These are phyloP conservation scores for Aproaerema taeniolella DNA, from an alignment of 2,888 invertebrate genomes.

Conservation along the genomic window DNA sequence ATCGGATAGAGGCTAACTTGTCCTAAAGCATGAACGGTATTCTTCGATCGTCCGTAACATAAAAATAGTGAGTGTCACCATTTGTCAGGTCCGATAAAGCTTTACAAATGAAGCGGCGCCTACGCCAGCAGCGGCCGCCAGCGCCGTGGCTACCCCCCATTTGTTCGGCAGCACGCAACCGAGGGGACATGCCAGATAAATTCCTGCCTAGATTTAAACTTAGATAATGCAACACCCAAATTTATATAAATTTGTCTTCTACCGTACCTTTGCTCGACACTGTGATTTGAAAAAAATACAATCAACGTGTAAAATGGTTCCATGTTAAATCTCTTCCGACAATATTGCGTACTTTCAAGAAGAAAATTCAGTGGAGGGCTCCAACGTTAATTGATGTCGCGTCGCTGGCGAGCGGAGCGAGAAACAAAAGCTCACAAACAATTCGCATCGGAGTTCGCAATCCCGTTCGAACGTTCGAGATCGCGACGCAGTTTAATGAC, in stretches of 20 bases:
- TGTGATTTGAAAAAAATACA: slow-evolving; percentile 1
- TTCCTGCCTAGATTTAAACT: slow-evolving; percentile 47
- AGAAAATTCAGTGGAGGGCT: slow-evolving; percentile 66
- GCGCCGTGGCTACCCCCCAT: slow-evolving; percentile 49
- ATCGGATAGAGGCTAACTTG: slow-evolving; percentile 28
- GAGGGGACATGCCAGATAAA: slow-evolving; percentile 51
- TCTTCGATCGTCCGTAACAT: slow-evolving; percentile 52
- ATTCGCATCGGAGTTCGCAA: slow-evolving; percentile 74
- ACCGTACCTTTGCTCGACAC: too few species aligned
- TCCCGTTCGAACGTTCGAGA: slow-evolving; percentile 72
- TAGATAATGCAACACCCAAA: slow-evolving; percentile 38
- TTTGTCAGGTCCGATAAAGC: slow-evolving; percentile 67
- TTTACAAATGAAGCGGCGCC: slow-evolving; percentile 65
- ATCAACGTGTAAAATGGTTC: slow-evolving; percentile 50
- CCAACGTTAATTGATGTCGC: slow-evolving; percentile 75
- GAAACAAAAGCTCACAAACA: slow-evolving; percentile 76
- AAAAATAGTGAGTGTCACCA: slow-evolving; percentile 61
- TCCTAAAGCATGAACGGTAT: slow-evolving; percentile 33
- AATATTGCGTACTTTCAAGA: slow-evolving; percentile 53
- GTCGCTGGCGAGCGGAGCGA: slow-evolving; percentile 63
- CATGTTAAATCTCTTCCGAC: slow-evolving; percentile 55
- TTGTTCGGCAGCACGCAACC: slow-evolving; percentile 57
- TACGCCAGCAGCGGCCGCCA: slow-evolving; percentile 45
- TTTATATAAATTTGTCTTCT: slow-evolving; percentile 27
- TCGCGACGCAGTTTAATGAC: slow-evolving; percentile 77